Evolutionary conservation across 2,888 invertebrate species (phyloP), one percentile per base, ranked within the genome.

Genomic region (Branchipolynoe longqiensis): DNA sequence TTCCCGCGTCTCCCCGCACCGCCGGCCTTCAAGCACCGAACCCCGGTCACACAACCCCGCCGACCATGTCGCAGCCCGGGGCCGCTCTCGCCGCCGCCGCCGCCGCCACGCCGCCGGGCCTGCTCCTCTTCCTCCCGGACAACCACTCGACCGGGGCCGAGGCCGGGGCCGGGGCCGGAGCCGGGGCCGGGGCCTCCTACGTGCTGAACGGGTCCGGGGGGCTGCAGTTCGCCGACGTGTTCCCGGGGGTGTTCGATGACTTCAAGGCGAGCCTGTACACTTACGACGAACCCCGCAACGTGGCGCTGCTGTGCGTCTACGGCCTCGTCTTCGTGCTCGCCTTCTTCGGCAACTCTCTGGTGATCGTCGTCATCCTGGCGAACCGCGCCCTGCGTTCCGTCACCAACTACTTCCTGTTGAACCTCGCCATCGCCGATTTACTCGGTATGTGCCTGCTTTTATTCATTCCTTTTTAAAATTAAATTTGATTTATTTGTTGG

Each of bases 361-460:
- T 92, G 4, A 87, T 92, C 36, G 73, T 90, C 4, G 91, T 90
- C 14, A 91, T 91, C 40, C 86, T 90, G 22, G 89, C 91, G 18
- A 90, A 90, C 86, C 88, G 89, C 69, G 86, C 89, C 84, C 89
- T 91, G 89, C 90, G 91, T 88, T 91, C 89, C 33, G 92, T 91
- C 18, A 91, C 92, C 58, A 92, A 91, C 85, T 91, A 90, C 85
- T 91, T 92, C 85, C 88, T 92, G 28, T 89, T 92, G 64, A 92
- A 92, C 82, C 88, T 92, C 59, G 91, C 92, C 22, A 86, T 91
- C 1, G 91, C 92, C 0, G 92, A 92, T 83, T 85, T 92, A 6
- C 85, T 92, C 36, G 91, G 92, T 92, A 88, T 88, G 91, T 90
- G 22, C 18, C 25, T 58, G n/a, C 38, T 62, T 28, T 62, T 62